A percentile compares a stretch with the other conserved stretches of the same genome.
These are phyloP conservation scores for Priapulus caudatus DNA, from an alignment of 2,888 invertebrate species.

Conservation along the genomic window DNA sequence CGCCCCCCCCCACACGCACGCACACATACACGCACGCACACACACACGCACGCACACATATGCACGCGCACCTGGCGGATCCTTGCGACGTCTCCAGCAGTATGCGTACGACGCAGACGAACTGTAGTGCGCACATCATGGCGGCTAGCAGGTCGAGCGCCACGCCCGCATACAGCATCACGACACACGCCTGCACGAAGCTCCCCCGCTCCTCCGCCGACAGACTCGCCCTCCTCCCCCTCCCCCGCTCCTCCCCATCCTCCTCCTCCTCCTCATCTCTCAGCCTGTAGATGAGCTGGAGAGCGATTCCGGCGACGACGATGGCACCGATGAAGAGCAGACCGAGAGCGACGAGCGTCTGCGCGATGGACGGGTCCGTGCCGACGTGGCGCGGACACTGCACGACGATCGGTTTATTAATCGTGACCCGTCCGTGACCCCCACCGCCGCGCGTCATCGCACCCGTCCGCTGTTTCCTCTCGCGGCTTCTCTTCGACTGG, in stretches of 20 bases:
- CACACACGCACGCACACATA: too few species aligned
- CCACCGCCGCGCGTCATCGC: neutral
- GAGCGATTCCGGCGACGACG: neutral
- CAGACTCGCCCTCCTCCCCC: neutral
- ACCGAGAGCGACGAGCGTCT: neutral
- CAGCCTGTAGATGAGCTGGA: neutral
- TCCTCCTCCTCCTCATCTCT: neutral
- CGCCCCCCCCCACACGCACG: too few species aligned
- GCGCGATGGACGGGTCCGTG: neutral
- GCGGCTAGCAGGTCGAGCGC: neutral
- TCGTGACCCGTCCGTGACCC: neutral
- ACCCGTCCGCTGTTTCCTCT: neutral
- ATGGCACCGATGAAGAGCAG: neutral
- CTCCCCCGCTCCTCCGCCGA: neutral
- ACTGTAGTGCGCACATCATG: neutral
- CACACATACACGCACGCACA: too few species aligned
- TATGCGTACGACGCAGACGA: neutral
- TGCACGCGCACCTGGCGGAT: neutral
- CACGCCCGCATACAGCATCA: neutral
- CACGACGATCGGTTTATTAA: conserved; percentile 1
- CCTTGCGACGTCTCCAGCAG: neutral
- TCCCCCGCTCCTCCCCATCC: neutral
- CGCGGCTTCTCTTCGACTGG: neutral
- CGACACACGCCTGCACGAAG: neutral
- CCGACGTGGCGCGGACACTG: neutral